Conservation (phyloP, 30 jellyfish, hydroid and myxozoan genomes). For the Haliclystus octoradiatus region DNA sequence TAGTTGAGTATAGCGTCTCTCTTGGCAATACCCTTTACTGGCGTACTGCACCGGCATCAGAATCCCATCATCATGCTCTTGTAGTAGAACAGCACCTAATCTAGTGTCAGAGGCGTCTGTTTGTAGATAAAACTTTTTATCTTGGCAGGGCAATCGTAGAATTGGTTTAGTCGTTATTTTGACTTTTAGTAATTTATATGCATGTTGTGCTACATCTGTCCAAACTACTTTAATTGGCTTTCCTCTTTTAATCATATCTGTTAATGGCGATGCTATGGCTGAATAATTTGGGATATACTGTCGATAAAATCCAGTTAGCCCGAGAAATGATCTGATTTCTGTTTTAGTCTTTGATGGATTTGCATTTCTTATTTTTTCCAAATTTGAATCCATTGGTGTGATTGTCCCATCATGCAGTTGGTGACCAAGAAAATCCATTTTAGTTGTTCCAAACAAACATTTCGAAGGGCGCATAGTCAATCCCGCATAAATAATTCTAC, state of each 20-base stretch:
- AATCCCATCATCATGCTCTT: conserved; percentile 23
- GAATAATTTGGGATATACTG: conserved; percentile 4
- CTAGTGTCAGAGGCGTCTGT: conserved; percentile 36
- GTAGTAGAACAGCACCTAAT: conserved; percentile 24
- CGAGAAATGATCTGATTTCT: conserved; percentile 7
- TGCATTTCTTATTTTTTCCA: background rate
- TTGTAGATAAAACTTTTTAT: conserved; percentile 9
- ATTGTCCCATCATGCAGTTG: conserved; percentile 4
- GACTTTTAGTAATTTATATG: conserved; percentile 9
- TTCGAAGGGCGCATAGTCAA: conserved; percentile 14
- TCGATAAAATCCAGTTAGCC: conserved; percentile 9
- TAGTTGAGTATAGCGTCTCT: conserved; percentile 18
- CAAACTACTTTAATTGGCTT: conserved; percentile 15
- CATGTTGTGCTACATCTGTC: conserved; percentile 21
- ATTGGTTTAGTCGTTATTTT: conserved; percentile 20
- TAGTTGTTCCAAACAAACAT: conserved; percentile 9
- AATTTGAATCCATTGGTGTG: conserved; percentile 6
- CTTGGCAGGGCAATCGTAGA: conserved; percentile 16
- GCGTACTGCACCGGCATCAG: conserved; percentile 31
- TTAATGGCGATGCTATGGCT: conserved; percentile 5
- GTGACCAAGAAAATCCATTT: conserved; percentile 11
- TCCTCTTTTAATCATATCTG: conserved; percentile 5
- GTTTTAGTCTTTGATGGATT: conserved; percentile 10
- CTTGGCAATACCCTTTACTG: conserved; percentile 13
- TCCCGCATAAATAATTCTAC: conserved; percentile 1